Conservation (phyloP, 1,140 invertebrate genomes). For the Ooceraea biroi region DNA sequence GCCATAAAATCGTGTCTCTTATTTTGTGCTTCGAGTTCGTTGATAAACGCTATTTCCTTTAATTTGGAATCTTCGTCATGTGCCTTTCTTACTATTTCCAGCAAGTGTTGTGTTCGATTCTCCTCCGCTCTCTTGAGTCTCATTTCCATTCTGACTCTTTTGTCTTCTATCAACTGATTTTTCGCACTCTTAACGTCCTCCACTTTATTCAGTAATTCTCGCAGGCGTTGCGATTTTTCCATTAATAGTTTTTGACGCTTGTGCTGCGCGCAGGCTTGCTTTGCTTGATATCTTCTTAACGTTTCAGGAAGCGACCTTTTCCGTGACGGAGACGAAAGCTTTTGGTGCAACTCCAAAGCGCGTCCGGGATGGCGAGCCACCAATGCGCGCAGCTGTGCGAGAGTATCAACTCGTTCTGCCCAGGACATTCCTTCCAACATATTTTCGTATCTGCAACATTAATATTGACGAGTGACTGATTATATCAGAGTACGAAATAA, state of each 20-base stretch:
- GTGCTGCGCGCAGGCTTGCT: slow-evolving; percentile 94
- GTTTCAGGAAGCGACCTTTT: slow-evolving; percentile 93
- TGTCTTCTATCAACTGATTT: slow-evolving; percentile 94
- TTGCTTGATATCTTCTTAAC: slow-evolving; percentile 93
- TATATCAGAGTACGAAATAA: slow-evolving; percentile 26
- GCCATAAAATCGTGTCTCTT: slow-evolving; percentile 95
- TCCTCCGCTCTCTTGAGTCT: slow-evolving; percentile 96
- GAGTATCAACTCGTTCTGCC: slow-evolving; percentile 92
- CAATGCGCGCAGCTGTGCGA: slow-evolving; percentile 91
- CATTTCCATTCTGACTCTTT: slow-evolving; percentile 93
- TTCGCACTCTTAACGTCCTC: slow-evolving; percentile 96
- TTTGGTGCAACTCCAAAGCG: slow-evolving; percentile 96
- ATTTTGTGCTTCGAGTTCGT: slow-evolving; percentile 97
- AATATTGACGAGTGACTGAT: slow-evolving; percentile 22
- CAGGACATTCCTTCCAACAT: slow-evolving; percentile 92
- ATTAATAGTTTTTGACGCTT: slow-evolving; percentile 93
- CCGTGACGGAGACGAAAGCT: slow-evolving; percentile 95
- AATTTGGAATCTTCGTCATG: slow-evolving; percentile 99
- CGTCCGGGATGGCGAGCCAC: slow-evolving; percentile 95
- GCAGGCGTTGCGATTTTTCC: slow-evolving; percentile 94
- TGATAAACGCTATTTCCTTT: slow-evolving; percentile 99
- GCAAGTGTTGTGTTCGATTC: slow-evolving; percentile 93
- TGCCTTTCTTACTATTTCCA: slow-evolving; percentile 96
- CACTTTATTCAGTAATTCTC: slow-evolving; percentile 94
- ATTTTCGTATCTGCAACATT: slow-evolving; percentile 88